Base-by-base conservation (phyloP, 2,888 invertebrate genomes). In the Lithophane semibrunnea region DNA sequence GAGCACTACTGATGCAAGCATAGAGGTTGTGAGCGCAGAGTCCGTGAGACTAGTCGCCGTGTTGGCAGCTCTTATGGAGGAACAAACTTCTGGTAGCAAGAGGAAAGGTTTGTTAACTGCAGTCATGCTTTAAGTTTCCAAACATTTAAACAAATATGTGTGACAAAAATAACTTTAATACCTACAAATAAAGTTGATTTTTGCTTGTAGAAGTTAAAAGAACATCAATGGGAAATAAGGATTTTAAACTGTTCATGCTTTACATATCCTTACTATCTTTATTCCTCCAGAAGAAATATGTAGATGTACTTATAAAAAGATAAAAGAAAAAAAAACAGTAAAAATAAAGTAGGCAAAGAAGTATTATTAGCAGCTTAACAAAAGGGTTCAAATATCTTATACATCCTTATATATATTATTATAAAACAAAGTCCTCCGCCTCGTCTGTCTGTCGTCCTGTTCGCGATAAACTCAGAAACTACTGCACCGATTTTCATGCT, bases 11-110 rank as follows among this genome's bases (percentile, higher is more conserved):
- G 96, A 96, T 89, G 94, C 92, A 0, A 93, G 91, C 60, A 92
- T 95, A 78, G 96, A 95, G 84, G 95, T 96, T 21, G 94, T 94
- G 4, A 94, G 92, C 75, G 96, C 96, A 0, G 97, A 97, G 85
- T 95, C 95, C 0, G 95, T 96, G 29, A 90, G 96, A 42, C 89
- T 96, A 10, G 95, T 91, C 0, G 95, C 96, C 0, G 96, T 96
- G 0, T 85, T 96, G 5, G 93, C 96, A 8, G 96, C 96, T 0
- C 89, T 96, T 1, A 95, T 95, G 88, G 92, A 97, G 87, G 96
- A 96, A 75, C 94, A 95, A 69, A 88, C 91, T 5, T 82, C 92
- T 21, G 82, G 88, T 21, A 86, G 80, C 61, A 97, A 97, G 81
- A 93, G 97, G 74, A 97, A 97, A 96, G 97, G 97, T 96, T 69